A percentile compares a stretch with the other conserved stretches of the same genome.
phyloP scores from a whole-genome alignment of 2,888 invertebrate species.

The Morpho achilles region DNA sequence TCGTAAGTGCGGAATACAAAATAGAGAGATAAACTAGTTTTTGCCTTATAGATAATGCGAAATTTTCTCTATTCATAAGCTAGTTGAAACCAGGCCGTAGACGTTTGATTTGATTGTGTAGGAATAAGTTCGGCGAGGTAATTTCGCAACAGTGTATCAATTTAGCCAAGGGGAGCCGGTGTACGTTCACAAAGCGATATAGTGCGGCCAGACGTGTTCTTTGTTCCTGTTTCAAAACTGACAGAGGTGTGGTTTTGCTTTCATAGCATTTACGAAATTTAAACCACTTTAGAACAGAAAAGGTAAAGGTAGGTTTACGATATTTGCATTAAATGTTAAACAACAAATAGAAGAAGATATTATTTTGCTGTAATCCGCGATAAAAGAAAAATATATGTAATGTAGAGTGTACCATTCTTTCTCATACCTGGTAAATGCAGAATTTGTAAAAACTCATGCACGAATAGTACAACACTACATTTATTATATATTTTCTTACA shows the following conservation, averaged over 20 bases:
- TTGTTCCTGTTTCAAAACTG: constrained; percentile 57
- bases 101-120: constrained; percentile 58
- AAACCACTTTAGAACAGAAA: background rate
- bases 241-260: background rate
- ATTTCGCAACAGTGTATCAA: constrained; percentile 72
- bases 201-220: constrained; percentile 51
- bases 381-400: no score
- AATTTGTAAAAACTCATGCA: no score
- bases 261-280: background rate
- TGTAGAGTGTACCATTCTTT: no score
- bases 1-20: constrained; percentile 3
- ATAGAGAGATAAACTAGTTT: constrained; percentile 2
- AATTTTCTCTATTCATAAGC: constrained; percentile 41
- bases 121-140: constrained; percentile 71
- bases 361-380: no score
- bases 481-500: no score
- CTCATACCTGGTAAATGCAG: no score
- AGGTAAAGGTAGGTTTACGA: no score
- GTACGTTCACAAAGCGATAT: constrained; percentile 55
- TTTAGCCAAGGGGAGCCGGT: constrained; percentile 58
- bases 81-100: constrained; percentile 37
- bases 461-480: no score
- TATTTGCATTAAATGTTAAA: no score
- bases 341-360: no score
- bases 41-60: background rate